Evolutionary conservation across 2,113 vertebrate genomes (phyloP).

Genomic region (Elachura formosa): DNA sequence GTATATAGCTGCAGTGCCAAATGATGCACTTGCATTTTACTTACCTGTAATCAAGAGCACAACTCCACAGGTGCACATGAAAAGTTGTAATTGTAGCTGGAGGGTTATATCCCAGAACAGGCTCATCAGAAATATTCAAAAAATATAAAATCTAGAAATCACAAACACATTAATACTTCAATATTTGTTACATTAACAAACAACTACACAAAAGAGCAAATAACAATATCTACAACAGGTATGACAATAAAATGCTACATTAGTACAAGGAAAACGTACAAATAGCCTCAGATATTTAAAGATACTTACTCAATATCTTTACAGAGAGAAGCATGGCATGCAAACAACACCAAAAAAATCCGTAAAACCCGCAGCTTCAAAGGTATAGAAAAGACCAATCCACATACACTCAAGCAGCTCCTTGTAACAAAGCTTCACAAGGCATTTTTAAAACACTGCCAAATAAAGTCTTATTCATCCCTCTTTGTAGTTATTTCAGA

Average conservation of each 20-base stretch:
- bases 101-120: constrained; percentile 93
- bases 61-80: constrained; percentile 96
- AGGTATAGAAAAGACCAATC: not conserved
- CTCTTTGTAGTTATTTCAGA: not conserved
- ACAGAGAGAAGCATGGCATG: not conserved
- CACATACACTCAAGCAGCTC: not conserved
- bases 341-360: not conserved
- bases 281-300: not conserved
- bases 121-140: constrained; percentile 93
- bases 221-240: not conserved
- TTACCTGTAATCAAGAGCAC: constrained; percentile 94
- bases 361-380: not conserved
- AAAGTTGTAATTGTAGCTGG: constrained; percentile 89
- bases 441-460: not conserved
- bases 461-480: not conserved
- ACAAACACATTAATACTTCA: constrained; percentile 37
- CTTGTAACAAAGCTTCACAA: not conserved
- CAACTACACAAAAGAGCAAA: not conserved
- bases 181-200: constrained; percentile 17
- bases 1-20: not conserved
- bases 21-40: not conserved
- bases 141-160: constrained; percentile 88
- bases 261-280: not conserved
- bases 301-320: not conserved
- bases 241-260: not conserved